Base-by-base conservation (phyloP, 2,888 invertebrate species). In the Brassicogethes aeneus region DNA sequence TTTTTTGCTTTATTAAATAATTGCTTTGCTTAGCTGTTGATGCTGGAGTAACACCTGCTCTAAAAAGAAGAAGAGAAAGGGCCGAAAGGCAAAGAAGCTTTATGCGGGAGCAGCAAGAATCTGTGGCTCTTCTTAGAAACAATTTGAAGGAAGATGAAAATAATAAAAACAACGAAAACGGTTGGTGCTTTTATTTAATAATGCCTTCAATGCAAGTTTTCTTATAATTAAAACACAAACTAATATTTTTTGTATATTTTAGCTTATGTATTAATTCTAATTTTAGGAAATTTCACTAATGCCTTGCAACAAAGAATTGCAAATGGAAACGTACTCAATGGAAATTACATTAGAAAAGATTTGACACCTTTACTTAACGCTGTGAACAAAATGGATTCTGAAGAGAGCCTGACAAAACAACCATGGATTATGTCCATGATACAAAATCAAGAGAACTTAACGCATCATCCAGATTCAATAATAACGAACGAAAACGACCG, bases 81-180 rank as follows among this genome's bases (percentile, higher is more conserved):
- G 88, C 82, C 34, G 88, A 89, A 54, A 75, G 91, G 46, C 90
- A 91, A 61, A 80, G 86, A 40, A 85, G 84, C 60, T 87, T 89
- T 59, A 82, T 88, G 56, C 78, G 80, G 57, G 88, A 90, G 56
- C 90, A 85, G 61, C 77, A 85, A 61, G 86, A 87, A 68, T 75
- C 76, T 44, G 72, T 70, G 39, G 72, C 70, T 47, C 67, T 71
- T 47, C 68, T 73, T 56, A 67, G 70, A 53, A 69, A 68, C 37
- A 65, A 68, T 50, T 61, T 57, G 59, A 62, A 50, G n/a, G 59
- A 61, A 29, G 59, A 51, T 17, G 52, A 52, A 29, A 47, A 53
- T 30, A 56, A 59, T 36, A 56, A 59, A 38, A 63, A 61, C 39
- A 60, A 56, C 47, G 46, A 47, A 16, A 60, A 62, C 41, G 64